Evolutionary conservation across 2,888 invertebrate genomes (phyloP), one percentile per base, ranked within the genome.

Genomic region (Odontothrips loti): DNA sequence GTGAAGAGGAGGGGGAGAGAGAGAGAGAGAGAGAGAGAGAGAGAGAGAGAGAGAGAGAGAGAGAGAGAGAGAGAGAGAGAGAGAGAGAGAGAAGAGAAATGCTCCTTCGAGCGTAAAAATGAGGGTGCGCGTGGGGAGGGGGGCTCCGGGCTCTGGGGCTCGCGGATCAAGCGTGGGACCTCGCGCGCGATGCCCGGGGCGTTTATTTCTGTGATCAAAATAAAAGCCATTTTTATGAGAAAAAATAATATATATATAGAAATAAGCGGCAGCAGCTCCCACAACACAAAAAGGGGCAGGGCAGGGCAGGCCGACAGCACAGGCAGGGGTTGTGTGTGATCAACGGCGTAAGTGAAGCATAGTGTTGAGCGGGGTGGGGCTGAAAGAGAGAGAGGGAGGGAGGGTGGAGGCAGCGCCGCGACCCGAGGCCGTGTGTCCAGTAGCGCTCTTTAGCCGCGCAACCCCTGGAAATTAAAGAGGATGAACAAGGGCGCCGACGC

Each of bases 321-420:
- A 6, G 34, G 34, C 34, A 43, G 34, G 34, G 34, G 34, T 43
- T 43, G 11, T 23, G 68, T 68, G 68, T 68, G 68, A 68, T 68
- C 23, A 68, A 23, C 68, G 68, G 68, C 68, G 68, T 68, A 68
- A 68, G 68, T 68, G 68, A 68, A 68, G 68, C 68, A 68, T 68
- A 68, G 68, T 68, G 68, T 68, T 20, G 68, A 23, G 68, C n/a
- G 68, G 68, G 68, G 51, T 10, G 51, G 58, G 58, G n/a, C n/a
- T n/a, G n/a, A n/a, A n/a, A n/a, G n/a, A n/a, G n/a, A n/a, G n/a
- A n/a, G n/a, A n/a, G n/a, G n/a, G n/a, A n/a, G n/a, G 58, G 20
- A n/a, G 58, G 17, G 58, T 17, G 51, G 51, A n/a, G 51, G 51
- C 51, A 1, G 51, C 15, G 51, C 51, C n/a, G n/a, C n/a, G n/a